Evolutionary conservation across 2,888 invertebrate species (phyloP).

Genomic region (Diplolepis rosae): DNA sequence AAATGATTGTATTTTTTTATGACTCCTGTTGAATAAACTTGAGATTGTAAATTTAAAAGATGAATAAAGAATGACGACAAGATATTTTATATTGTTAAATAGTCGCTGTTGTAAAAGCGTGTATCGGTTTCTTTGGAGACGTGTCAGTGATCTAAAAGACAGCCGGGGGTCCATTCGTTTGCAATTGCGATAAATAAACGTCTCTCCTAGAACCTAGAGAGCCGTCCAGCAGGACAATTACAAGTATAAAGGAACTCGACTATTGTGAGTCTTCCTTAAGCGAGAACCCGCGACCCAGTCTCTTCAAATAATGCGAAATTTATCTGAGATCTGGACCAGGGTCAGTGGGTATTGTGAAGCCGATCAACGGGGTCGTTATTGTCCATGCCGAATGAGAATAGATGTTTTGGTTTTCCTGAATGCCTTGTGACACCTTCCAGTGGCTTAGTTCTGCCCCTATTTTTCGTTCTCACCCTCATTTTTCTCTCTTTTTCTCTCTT

Average conservation of each 20-base stretch:
- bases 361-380: slow-evolving; percentile 52
- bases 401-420: slow-evolving; percentile 51
- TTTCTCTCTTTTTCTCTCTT: slow-evolving; percentile 23
- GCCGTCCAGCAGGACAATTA: slow-evolving; percentile 39
- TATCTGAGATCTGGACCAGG: slow-evolving; percentile 49
- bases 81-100: background rate
- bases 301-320: slow-evolving; percentile 50
- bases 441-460: slow-evolving; percentile 39
- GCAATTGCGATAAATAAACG: slow-evolving; percentile 43
- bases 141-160: slow-evolving; percentile 13
- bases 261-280: slow-evolving; percentile 26
- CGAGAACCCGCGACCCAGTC: slow-evolving; percentile 27
- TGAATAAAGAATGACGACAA: background rate
- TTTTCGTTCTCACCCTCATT: slow-evolving; percentile 31
- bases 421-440: slow-evolving; percentile 51
- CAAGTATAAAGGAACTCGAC: slow-evolving; percentile 37
- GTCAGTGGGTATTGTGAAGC: slow-evolving; percentile 44
- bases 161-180: slow-evolving; percentile 35
- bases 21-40: no score
- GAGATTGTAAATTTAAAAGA: no score
- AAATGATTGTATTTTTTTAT: no score
- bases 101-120: slow-evolving; percentile 2
- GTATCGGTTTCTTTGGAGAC: slow-evolving; percentile 12
- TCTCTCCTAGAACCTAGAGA: slow-evolving; percentile 20
- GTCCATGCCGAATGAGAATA: slow-evolving; percentile 42